Evolutionary conservation across 92 coral and sea anemone species (phyloP).

Genomic region (Phymanthus crucifer): DNA sequence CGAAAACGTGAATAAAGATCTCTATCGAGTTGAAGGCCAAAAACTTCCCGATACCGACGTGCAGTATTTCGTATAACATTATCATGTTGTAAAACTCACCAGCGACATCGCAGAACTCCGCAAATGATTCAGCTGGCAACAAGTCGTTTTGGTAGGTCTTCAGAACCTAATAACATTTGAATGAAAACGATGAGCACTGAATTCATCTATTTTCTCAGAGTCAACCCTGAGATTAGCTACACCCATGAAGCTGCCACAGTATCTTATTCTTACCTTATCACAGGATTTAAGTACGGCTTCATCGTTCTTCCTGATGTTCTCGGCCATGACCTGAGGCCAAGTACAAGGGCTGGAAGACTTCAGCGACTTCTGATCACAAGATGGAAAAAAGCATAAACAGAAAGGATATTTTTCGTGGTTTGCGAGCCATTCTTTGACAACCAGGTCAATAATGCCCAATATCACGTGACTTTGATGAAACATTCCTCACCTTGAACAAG

Average conservation of each 20-base stretch:
- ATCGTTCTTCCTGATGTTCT: slow-evolving; percentile 86
- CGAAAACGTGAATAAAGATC: too few relatives aligned
- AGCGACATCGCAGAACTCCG: slow-evolving; percentile 90
- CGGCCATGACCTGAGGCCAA: slow-evolving; percentile 94
- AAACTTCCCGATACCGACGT: too few relatives aligned
- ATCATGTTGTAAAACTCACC: slow-evolving; percentile 62
- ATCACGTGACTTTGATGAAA: too few relatives aligned
- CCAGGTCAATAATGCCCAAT: not conserved
- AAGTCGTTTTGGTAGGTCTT: slow-evolving; percentile 85
- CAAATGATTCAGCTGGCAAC: slow-evolving; percentile 86
- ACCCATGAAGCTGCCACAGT: too few relatives aligned
- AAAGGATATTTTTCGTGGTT: not conserved
- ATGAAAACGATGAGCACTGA: not conserved
- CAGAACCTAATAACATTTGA: slow-evolving; percentile 55
- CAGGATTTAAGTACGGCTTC: slow-evolving; percentile 87
- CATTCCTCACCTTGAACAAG: slow-evolving; percentile 68
- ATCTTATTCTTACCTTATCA: slow-evolving; percentile 89
- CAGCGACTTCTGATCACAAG: slow-evolving; percentile 53
- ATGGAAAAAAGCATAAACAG: too few relatives aligned
- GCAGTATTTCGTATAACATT: too few relatives aligned
- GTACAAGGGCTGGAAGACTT: slow-evolving; percentile 40
- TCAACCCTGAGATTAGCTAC: too few relatives aligned
- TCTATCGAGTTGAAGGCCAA: too few relatives aligned
- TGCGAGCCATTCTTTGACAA: not conserved
- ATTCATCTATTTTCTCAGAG: not conserved